Conservation (phyloP, 2,888 invertebrate genomes). For the Drosophila monieri region DNA sequence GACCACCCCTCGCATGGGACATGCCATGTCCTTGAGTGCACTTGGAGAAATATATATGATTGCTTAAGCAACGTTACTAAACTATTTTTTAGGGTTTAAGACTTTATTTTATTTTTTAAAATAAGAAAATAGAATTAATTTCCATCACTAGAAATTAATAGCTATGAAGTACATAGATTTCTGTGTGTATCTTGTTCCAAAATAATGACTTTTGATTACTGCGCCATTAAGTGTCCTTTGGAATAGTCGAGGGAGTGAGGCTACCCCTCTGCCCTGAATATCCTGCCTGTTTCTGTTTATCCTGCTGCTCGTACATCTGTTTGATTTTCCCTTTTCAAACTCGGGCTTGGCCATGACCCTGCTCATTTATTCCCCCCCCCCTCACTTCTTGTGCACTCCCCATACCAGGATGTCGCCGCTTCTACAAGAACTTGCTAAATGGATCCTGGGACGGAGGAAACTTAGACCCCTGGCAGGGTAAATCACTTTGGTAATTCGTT, state of each 20-base stretch:
- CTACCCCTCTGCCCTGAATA: not conserved
- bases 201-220: slow-evolving; percentile 77
- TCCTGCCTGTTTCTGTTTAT: slow-evolving; percentile 6
- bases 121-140: not conserved
- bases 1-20: slow-evolving; percentile 12
- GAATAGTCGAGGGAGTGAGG: slow-evolving; percentile 8
- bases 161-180: too few species aligned
- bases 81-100: not conserved
- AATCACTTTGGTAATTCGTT: slow-evolving; percentile 47
- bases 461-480: slow-evolving; percentile 27
- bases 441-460: slow-evolving; percentile 15
- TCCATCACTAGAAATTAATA: too few species aligned
- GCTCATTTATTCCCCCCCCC: slow-evolving; percentile 15
- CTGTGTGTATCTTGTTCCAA: slow-evolving; percentile 39
- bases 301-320: slow-evolving; percentile 66
- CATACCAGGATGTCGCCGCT: slow-evolving; percentile 44
- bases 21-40: slow-evolving; percentile 66
- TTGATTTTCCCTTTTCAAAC: slow-evolving; percentile 57
- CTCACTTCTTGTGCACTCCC: not conserved
- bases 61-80: not conserved
- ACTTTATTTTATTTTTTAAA: too few species aligned
- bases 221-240: slow-evolving; percentile 69
- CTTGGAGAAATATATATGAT: not conserved
- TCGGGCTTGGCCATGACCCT: slow-evolving; percentile 38
- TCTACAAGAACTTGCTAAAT: slow-evolving; percentile 34